Evolutionary conservation across 2,797 vertebrate species (phyloP).

Genomic region (Coreius guichenoti): DNA sequence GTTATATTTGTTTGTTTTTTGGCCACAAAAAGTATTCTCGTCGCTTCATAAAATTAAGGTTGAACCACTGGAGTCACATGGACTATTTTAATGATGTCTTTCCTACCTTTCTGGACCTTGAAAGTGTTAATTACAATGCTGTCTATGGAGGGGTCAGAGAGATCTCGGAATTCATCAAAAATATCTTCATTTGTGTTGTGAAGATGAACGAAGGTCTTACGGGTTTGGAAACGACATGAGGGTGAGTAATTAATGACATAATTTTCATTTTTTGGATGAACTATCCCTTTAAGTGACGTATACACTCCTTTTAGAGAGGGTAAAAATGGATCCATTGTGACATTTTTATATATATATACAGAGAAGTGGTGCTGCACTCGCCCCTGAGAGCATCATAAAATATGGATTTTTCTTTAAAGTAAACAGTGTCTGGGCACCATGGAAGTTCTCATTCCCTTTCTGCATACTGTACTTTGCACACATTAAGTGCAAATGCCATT

Average conservation of each 20-base stretch:
- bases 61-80: too few relatives aligned
- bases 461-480: conserved; percentile 3
- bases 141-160: too few relatives aligned
- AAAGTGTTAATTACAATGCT: too few relatives aligned
- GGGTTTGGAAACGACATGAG: neutral
- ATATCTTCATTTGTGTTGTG: too few relatives aligned
- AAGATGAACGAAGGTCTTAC: too few relatives aligned
- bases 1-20: too few relatives aligned
- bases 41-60: too few relatives aligned
- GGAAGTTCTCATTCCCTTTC: conserved; percentile 18
- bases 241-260: neutral
- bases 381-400: conserved; percentile 40
- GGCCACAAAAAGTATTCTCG: too few relatives aligned
- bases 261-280: neutral
- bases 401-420: conserved; percentile 15
- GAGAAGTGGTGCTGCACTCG: conserved; percentile 37
- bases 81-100: too few relatives aligned
- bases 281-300: neutral
- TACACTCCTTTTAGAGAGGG: conserved; percentile 30
- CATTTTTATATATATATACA: conserved; percentile 47
- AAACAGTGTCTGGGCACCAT: conserved; percentile 48
- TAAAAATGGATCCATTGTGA: conserved; percentile 41
- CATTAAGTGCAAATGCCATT: neutral
- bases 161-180: too few relatives aligned
- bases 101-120: too few relatives aligned